Conservation (phyloP, 2,113 vertebrate genomes). For the Chunga burmeisteri region DNA sequence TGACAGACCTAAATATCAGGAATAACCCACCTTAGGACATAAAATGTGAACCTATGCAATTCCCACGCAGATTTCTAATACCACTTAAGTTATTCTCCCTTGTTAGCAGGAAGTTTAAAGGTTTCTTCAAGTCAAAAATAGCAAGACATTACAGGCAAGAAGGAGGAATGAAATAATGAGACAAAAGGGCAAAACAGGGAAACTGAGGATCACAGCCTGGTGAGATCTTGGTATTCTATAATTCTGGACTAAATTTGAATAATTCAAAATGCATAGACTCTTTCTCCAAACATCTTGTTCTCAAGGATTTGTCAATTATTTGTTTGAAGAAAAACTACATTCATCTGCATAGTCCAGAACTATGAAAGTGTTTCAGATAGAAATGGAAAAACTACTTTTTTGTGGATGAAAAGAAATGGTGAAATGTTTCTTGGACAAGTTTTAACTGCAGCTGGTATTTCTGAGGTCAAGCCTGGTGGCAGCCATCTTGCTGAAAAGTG, state of each 20-base stretch:
- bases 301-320: slow-evolving; percentile 25
- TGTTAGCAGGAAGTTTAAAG: background rate
- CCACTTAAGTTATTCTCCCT: background rate
- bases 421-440: background rate
- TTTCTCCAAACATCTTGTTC: background rate
- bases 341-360: background rate
- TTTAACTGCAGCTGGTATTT: background rate
- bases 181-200: background rate
- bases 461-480: background rate
- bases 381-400: background rate
- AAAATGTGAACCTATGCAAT: background rate
- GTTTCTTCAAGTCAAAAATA: background rate
- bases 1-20: background rate
- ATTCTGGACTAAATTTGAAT: slow-evolving; percentile 37
- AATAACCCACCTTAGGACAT: background rate
- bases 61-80: background rate
- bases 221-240: background rate
- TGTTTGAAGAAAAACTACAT: slow-evolving; percentile 1
- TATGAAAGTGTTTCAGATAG: background rate
- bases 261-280: slow-evolving; percentile 45
- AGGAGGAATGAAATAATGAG: background rate
- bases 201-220: background rate
- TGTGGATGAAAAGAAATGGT: background rate
- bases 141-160: background rate
- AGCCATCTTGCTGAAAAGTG: background rate